Conservation (phyloP, 2,113 vertebrate species). For the Rallus limicola region DNA sequence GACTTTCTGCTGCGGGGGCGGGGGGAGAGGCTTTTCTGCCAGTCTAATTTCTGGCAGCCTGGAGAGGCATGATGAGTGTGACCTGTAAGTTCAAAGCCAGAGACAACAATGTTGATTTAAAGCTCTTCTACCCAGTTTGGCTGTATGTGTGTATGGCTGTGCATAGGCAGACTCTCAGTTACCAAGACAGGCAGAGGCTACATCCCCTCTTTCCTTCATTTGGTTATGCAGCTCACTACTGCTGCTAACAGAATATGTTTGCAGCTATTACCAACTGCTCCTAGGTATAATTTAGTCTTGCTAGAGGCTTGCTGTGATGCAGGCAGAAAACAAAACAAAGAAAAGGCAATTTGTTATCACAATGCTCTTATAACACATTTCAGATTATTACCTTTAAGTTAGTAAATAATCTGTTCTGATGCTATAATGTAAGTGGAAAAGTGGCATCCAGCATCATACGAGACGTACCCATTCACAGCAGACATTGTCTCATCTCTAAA, state of each 20-base stretch:
- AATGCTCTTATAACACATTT: not conserved
- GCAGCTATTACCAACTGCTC: not conserved
- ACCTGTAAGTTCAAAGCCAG: not conserved
- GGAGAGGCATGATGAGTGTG: rapidly evolving
- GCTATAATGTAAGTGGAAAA: not conserved
- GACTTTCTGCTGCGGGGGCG: not conserved
- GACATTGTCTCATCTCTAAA: conserved; percentile 5
- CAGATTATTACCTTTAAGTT: not conserved
- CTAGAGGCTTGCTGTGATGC: not conserved
- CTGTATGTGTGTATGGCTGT: not conserved
- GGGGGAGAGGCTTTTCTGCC: not conserved
- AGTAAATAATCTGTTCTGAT: not conserved
- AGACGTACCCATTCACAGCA: not conserved
- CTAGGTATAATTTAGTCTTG: not conserved
- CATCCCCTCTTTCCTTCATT: not conserved
- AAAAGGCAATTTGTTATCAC: not conserved
- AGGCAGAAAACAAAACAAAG: not conserved
- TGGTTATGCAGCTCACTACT: not conserved
- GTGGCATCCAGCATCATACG: not conserved
- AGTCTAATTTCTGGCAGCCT: not conserved
- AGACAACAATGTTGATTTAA: not conserved
- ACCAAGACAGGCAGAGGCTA: not conserved
- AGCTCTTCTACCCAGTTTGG: not conserved
- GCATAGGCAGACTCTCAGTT: not conserved
- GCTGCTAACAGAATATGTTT: not conserved